These are phyloP conservation scores for Balaeniceps rex DNA, from an alignment of 2,113 vertebrate genomes.

Conservation along the genomic window DNA sequence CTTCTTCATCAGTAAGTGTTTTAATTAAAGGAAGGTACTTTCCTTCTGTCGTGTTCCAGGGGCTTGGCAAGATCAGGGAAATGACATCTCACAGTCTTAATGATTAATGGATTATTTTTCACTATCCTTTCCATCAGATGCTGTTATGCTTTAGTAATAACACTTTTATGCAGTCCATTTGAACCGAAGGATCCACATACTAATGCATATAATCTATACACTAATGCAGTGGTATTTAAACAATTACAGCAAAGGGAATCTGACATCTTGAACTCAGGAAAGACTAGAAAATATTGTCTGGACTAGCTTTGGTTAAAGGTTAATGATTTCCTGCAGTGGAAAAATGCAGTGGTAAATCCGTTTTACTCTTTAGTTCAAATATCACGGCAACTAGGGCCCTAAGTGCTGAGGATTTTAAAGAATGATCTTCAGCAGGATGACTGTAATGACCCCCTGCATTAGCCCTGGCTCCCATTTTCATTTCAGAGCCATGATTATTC, in stretches of 20 bases:
- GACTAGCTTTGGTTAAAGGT: constrained; percentile 13
- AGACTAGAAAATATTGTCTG: constrained; percentile 5
- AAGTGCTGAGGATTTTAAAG: constrained; percentile 29
- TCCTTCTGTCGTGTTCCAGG: not conserved
- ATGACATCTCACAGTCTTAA: not conserved
- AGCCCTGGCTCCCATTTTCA: constrained; percentile 37
- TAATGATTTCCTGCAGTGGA: constrained; percentile 7
- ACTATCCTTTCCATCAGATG: not conserved
- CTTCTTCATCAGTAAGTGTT: constrained; percentile 86
- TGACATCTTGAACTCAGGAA: constrained; percentile 11
- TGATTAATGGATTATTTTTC: constrained; percentile 30
- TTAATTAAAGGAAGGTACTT: constrained; percentile 12
- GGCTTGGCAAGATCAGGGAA: constrained; percentile 13
- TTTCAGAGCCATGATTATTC: constrained; percentile 30
- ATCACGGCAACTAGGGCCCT: not conserved
- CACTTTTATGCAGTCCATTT: constrained; percentile 1
- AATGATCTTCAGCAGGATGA: constrained; percentile 19
- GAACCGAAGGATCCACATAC: not conserved
- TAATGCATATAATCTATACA: constrained; percentile 24
- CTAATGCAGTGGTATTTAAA: constrained; percentile 36
- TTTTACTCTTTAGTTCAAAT: constrained; percentile 2
- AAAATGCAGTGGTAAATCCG: not conserved
- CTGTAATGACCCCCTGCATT: constrained; percentile 42
- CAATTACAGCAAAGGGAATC: not conserved
- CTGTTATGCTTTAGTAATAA: not conserved